Evolutionary conservation across 1,140 invertebrate species (phyloP), one percentile per base, ranked within the genome.

Genomic region (Heterodera carotae): DNA sequence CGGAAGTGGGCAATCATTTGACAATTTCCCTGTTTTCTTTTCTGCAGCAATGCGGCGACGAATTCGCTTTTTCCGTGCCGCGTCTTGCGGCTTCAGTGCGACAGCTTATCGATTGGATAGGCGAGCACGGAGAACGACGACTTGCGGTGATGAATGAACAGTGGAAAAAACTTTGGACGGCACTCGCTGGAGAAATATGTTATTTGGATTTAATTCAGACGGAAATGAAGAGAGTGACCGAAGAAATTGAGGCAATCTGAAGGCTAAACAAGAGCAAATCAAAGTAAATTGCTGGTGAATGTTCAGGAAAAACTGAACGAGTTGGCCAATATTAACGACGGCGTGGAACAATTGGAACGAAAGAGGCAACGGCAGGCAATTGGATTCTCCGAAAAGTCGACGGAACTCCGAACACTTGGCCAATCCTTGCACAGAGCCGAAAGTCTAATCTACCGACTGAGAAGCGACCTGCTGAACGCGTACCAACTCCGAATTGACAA

Each of bases 61-160:
- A 66, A 29, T 31, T 66, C 2, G 60, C 60, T 7, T 8, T 7
- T 2, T 27, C 29, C 22, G 62, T 34, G 29, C 1, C 62, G 4
- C 62, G 62, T 66, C 15, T 66, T 12, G 22, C 36, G n/a, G 75
- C 59, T 18, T 59, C 66, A n/a, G 60, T 76, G 18, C 66, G 12
- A n/a, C 56, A 36, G 15, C 31, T 76, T 10, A 8, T 76, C 8
- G 64, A 69, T n/a, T 76, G 75, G 75, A 29, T 76, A 7, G 39
- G 27, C 25, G 69, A 69, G 27, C 34, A 59, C 31, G 75, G 75
- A 12, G 39, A 59, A 56, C 43, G 34, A 12, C 60, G 69, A 67
- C 36, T 76, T 22, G 22, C 18, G 5, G 48, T 69, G n/a, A 18
- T 76, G 43, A 64, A 76, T 74, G 75, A 75, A 5, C 18, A 59